phyloP scores from a whole-genome alignment of 2,113 vertebrate genomes.

The Erpornis zantholeuca region DNA sequence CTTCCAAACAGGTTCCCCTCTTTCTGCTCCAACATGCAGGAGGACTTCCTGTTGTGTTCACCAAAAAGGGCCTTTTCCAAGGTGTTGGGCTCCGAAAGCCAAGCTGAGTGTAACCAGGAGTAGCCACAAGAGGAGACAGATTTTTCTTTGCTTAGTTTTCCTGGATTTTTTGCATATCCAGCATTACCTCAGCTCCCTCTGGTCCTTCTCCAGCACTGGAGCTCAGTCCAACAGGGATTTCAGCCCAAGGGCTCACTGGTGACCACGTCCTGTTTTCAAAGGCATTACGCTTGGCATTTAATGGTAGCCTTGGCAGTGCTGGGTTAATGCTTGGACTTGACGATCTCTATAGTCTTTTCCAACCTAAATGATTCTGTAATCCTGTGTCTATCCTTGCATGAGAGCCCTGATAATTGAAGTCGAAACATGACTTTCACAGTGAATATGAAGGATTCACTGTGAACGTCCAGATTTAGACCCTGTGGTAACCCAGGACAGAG shows the following conservation, averaged over 20 bases:
- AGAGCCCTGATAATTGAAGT: neutral
- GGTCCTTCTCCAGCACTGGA: neutral
- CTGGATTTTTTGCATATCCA: neutral
- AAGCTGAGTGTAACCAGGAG: rapidly evolving
- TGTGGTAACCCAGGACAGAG: neutral
- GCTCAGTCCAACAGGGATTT: neutral
- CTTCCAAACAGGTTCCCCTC: neutral
- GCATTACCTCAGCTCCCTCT: neutral
- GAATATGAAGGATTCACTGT: neutral
- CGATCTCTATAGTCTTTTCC: neutral
- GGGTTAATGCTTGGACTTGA: neutral
- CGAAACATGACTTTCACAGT: neutral
- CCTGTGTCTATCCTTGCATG: neutral
- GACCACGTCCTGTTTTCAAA: rapidly evolving
- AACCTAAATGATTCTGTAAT: neutral
- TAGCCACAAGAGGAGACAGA: neutral
- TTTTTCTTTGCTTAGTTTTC: neutral
- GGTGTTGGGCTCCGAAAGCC: rapidly evolving
- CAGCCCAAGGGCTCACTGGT: neutral
- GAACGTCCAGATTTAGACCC: neutral
- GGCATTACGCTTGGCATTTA: rapidly evolving
- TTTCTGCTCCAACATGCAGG: neutral
- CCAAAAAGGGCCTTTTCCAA: neutral
- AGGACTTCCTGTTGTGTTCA: neutral
- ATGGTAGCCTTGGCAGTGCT: neutral